Evolutionary conservation across 2,113 vertebrate species (phyloP).

Genomic region (Gadus macrocephalus): DNA sequence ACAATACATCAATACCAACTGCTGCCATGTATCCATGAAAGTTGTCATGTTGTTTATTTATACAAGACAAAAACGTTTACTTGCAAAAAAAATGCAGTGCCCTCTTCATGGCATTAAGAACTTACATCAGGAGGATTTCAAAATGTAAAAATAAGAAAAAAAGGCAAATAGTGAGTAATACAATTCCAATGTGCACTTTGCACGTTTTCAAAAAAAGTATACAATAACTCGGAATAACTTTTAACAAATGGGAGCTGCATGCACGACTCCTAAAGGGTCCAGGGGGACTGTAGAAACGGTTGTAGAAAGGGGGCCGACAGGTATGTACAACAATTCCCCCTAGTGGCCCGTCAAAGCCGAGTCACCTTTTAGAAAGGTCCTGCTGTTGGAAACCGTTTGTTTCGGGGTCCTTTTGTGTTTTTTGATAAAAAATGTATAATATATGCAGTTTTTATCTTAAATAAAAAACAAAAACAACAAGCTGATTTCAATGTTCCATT

Average conservation of each 20-base stretch:
- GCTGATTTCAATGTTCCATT: conserved; percentile 43
- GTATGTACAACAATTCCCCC: conserved; percentile 31
- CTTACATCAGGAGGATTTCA: conserved; percentile 70
- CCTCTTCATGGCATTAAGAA: conserved; percentile 55
- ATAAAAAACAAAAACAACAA: conserved; percentile 42
- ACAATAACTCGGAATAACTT: conserved; percentile 72
- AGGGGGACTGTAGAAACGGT: conserved; percentile 58
- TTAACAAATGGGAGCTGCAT: conserved; percentile 72
- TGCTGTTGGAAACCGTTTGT: neutral
- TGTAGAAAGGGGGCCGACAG: conserved; percentile 43
- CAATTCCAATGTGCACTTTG: conserved; percentile 66
- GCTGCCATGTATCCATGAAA: conserved; percentile 78
- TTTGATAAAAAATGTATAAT: conserved; percentile 71
- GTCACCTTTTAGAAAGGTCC: conserved; percentile 49
- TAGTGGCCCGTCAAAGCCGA: conserved; percentile 37
- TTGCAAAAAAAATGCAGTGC: conserved; percentile 68
- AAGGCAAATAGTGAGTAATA: conserved; percentile 73
- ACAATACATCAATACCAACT: conserved; percentile 83
- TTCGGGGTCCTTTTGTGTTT: too few relatives aligned
- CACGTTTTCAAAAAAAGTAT: conserved; percentile 62
- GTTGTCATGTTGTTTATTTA: conserved; percentile 63
- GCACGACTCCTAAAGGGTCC: conserved; percentile 64
- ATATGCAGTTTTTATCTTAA: conserved; percentile 70
- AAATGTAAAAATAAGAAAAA: conserved; percentile 60
- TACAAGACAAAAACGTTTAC: conserved; percentile 71